These are phyloP conservation scores for Drosophila infuscata DNA, from an alignment of 2,888 invertebrate species.

Conservation along the genomic window DNA sequence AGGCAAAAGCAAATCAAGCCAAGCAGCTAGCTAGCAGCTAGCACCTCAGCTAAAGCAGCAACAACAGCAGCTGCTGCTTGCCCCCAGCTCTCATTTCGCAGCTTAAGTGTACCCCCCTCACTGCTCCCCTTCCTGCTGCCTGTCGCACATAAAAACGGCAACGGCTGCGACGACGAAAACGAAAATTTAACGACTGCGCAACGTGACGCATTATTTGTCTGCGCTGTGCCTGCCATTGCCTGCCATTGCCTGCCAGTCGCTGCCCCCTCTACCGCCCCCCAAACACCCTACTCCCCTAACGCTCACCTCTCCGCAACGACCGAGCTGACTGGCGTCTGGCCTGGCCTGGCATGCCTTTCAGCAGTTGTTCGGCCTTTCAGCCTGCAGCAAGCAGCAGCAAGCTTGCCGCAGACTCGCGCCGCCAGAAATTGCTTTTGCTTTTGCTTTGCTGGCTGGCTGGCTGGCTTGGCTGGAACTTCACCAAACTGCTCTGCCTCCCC, in stretches of 20 bases:
- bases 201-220: slow-evolving; percentile 79
- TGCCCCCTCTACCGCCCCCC: not conserved
- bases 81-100: slow-evolving; percentile 44
- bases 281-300: not conserved
- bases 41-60: slow-evolving; percentile 21
- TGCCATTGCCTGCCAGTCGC: slow-evolving; percentile 20
- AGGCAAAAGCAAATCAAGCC: slow-evolving; percentile 35
- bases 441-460: slow-evolving; percentile 55
- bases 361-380: slow-evolving; percentile 55
- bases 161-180: slow-evolving; percentile 67
- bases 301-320: slow-evolving; percentile 1
- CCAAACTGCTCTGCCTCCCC: slow-evolving; percentile 30
- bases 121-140: slow-evolving; percentile 32
- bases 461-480: slow-evolving; percentile 60
- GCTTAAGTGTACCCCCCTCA: slow-evolving; percentile 25
- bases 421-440: slow-evolving; percentile 72
- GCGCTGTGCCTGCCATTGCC: slow-evolving; percentile 48
- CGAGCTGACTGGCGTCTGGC: slow-evolving; percentile 59
- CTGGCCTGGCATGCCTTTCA: slow-evolving; percentile 62
- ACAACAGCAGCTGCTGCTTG: slow-evolving; percentile 46
- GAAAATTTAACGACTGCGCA: slow-evolving; percentile 79
- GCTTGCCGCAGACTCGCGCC: slow-evolving; percentile 70
- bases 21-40: slow-evolving; percentile 42
- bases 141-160: slow-evolving; percentile 75
- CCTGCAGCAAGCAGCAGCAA: slow-evolving; percentile 57